A percentile compares a stretch with the other conserved stretches of the same genome.
Conservation (phyloP, 2,113 vertebrate species). For the Serinus canaria region DNA sequence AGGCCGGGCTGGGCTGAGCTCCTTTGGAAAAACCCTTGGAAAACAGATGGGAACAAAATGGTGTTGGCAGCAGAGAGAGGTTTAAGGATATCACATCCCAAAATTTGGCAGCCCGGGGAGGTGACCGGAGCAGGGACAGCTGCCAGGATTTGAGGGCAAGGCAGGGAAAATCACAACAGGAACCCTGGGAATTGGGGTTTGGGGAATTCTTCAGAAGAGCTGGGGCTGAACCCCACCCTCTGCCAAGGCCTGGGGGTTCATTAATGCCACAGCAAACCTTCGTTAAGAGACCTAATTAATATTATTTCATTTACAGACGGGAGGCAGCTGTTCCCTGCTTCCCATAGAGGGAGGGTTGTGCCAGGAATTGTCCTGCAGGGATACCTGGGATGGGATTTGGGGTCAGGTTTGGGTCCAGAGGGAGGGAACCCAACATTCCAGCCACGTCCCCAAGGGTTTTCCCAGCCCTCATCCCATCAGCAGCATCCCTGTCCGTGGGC, state of each 20-base stretch:
- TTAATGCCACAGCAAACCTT: not conserved
- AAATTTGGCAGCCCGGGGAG: not conserved
- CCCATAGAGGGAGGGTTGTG: not conserved
- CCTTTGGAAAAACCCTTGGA: not conserved
- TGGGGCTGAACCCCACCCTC: not conserved
- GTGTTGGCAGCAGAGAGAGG: not conserved
- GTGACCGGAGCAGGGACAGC: not conserved
- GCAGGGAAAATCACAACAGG: not conserved
- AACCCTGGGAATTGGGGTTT: fast-evolving
- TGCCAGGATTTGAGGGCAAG: not conserved
- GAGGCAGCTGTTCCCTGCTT: not conserved
- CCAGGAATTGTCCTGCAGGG: not conserved
- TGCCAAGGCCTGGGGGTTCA: not conserved
- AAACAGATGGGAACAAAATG: not conserved
- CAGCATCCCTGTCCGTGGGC: not conserved
- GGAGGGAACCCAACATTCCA: not conserved
- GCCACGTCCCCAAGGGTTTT: fast-evolving
- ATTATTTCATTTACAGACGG: not conserved
- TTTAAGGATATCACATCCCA: not conserved
- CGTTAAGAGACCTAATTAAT: not conserved
- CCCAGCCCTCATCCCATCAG: not conserved
- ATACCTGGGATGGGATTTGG: not conserved
- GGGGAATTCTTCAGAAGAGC: not conserved
- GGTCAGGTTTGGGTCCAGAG: too few relatives aligned
- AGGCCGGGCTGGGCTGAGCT: not conserved